phyloP scores from a whole-genome alignment of 92 coral and sea anemone genomes.

The Palythoa caribaeorum region DNA sequence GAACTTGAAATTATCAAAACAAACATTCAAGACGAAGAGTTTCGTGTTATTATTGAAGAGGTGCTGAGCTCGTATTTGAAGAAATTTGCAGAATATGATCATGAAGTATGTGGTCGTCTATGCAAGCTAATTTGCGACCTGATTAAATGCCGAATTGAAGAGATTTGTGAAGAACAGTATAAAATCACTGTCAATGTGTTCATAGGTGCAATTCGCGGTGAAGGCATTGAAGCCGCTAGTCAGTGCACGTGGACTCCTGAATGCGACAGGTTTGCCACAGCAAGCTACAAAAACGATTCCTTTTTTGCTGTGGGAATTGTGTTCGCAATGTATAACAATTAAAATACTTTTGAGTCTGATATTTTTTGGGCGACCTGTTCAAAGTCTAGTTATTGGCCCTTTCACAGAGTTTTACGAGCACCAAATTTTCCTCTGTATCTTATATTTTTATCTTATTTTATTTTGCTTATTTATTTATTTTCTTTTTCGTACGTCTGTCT shows the following conservation, averaged over 20 bases:
- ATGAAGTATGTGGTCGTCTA: slow-evolving; percentile 64
- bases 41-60: slow-evolving; percentile 65
- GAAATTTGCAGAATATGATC: slow-evolving; percentile 73
- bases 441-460: no score
- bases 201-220: slow-evolving; percentile 73
- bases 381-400: no score
- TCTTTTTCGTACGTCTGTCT: no score
- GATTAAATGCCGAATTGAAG: slow-evolving; percentile 73
- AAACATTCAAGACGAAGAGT: slow-evolving; percentile 66
- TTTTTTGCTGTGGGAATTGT: slow-evolving; percentile 83
- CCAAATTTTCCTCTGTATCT: no score
- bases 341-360: neutral
- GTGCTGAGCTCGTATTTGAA: slow-evolving; percentile 70
- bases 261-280: slow-evolving; percentile 79
- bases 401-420: no score
- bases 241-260: slow-evolving; percentile 81
- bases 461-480: no score
- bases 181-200: slow-evolving; percentile 77
- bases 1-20: slow-evolving; percentile 38
- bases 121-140: slow-evolving; percentile 73
- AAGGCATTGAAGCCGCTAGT: slow-evolving; percentile 77
- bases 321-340: slow-evolving; percentile 60
- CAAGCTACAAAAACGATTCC: slow-evolving; percentile 72
- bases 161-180: slow-evolving; percentile 57
- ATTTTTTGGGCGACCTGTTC: neutral